Evolutionary conservation across 2,113 vertebrate genomes (phyloP), one percentile per base, ranked within the genome.

Genomic region (Hemiprocne comata): DNA sequence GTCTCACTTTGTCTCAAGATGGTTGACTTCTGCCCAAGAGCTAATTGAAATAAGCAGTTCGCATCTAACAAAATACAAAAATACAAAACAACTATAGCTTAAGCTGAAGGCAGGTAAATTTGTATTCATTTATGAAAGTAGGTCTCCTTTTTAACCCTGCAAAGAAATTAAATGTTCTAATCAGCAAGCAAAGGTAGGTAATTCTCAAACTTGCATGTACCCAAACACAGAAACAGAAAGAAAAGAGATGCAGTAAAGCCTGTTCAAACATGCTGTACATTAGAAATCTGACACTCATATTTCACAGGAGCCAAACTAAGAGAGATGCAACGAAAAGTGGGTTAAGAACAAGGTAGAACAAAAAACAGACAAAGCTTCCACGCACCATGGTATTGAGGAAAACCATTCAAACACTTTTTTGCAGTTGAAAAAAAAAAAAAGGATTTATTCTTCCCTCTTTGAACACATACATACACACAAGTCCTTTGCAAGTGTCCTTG

Each of bases 191-290:
- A 84, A 89, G 19, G 31, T 8, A 89, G 28, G 3, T 44, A 70
- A 55, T 34, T 91, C 71, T 89, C 42, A 78, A 91, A 70, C 26
- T 16, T 66, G n/a, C 33, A 48, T n/a, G 31, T 17, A 92, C 33
- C 21, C 58, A 88, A 85, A 87, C 58, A 82, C 40, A 85, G 12
- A 85, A 91, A 83, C 1, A 10, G 40, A 69, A 82, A 84, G 79
- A 40, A 81, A 29, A 31, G 50, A 84, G 60, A 94, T 79, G 81
- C 61, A 88, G 89, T 67, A 94, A 93, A 96, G 83, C 93, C 87
- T 94, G 93, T 95, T 83, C 33, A 26, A 51, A 89, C 94, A 91
- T 0, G 91, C 77, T 76, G 23, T 62, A 71, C 34, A 2, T 85
- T 73, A 79, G 81, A 87, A 96, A 94, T 64, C 55, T 40, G 78